Percentiles rank a stretch among this genome's conserved stretches.
These are phyloP conservation scores for Encarsia formosa DNA, from an alignment of 2,888 invertebrate genomes.

Conservation along the genomic window DNA sequence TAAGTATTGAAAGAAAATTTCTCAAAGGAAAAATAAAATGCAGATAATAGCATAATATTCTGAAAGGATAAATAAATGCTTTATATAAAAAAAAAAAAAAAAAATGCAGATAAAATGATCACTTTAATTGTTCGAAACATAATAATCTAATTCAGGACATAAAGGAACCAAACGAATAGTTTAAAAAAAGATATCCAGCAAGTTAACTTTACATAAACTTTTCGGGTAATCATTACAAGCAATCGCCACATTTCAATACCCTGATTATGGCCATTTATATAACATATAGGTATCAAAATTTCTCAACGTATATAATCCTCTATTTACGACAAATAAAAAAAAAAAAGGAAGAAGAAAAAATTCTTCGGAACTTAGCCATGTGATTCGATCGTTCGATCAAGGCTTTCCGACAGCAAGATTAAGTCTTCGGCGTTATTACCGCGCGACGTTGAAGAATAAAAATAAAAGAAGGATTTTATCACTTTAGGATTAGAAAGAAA, in stretches of 20 bases:
- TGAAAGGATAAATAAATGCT: no score
- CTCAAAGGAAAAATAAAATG: no score
- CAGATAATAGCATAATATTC: no score
- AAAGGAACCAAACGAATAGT: no score
- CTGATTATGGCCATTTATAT: constrained; percentile 4
- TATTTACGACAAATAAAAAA: neutral
- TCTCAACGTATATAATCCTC: constrained; percentile 11
- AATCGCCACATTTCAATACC: constrained; percentile 4
- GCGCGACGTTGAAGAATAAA: neutral
- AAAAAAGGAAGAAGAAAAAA: neutral
- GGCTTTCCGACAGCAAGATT: constrained; percentile 7
- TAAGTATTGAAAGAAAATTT: no score
- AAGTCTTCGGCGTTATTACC: constrained; percentile 1
- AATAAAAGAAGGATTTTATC: no score
- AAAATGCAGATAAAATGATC: no score
- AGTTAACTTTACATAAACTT: constrained; percentile 8
- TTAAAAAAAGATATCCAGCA: no score
- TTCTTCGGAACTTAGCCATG: neutral
- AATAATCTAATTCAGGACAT: no score
- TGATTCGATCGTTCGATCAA: constrained; percentile 14
- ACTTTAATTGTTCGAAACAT: no score
- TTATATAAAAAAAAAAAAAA: no score
- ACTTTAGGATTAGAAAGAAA: no score
- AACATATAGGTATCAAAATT: constrained; percentile 8
- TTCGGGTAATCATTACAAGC: constrained; percentile 1